Percentiles rank a stretch among this genome's conserved stretches.
These are phyloP conservation scores for Acromyrmex heyeri DNA, from an alignment of 1,140 invertebrate species.

Conservation along the genomic window DNA sequence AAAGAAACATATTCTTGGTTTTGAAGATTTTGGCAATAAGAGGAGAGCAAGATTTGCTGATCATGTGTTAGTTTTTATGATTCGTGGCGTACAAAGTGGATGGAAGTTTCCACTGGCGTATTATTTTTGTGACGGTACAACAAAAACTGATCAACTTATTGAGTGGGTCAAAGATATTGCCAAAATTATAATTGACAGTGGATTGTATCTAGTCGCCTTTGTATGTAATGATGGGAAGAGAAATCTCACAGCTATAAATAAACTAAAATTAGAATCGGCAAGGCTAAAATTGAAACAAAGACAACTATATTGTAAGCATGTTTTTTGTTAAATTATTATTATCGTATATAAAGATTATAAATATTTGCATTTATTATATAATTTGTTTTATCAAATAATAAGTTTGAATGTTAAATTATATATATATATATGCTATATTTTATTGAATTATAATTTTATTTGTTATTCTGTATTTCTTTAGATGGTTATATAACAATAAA, in stretches of 20 bases:
- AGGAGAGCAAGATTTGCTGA: conserved; percentile 33
- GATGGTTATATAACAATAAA: conserved; percentile 52
- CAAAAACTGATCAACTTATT: conserved; percentile 26
- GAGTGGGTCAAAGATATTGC: conserved; percentile 33
- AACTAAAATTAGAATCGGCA: conserved; percentile 37
- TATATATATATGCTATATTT: not conserved
- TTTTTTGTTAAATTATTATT: not conserved
- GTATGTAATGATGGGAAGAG: conserved; percentile 34
- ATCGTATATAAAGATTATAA: not conserved
- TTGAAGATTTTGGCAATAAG: conserved; percentile 27
- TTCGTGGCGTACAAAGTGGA: conserved; percentile 44
- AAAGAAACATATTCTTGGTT: conserved; percentile 42
- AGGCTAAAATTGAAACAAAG: conserved; percentile 1
- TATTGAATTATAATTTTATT: not conserved
- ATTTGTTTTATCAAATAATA: conserved; percentile 1
- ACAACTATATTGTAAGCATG: conserved; percentile 33
- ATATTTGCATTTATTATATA: not conserved
- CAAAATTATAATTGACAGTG: conserved; percentile 46
- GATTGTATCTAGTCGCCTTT: conserved; percentile 46
- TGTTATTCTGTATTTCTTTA: not conserved
- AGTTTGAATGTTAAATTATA: not conserved
- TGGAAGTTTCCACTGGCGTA: conserved; percentile 56
- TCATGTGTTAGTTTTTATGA: conserved; percentile 57
- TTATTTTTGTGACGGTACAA: conserved; percentile 48
- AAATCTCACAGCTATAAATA: conserved; percentile 41